A percentile compares a stretch with the other conserved stretches of the same genome.
These are phyloP conservation scores for Scolopax bukidnonensis DNA, from an alignment of 2,797 vertebrate genomes.

Conservation along the genomic window DNA sequence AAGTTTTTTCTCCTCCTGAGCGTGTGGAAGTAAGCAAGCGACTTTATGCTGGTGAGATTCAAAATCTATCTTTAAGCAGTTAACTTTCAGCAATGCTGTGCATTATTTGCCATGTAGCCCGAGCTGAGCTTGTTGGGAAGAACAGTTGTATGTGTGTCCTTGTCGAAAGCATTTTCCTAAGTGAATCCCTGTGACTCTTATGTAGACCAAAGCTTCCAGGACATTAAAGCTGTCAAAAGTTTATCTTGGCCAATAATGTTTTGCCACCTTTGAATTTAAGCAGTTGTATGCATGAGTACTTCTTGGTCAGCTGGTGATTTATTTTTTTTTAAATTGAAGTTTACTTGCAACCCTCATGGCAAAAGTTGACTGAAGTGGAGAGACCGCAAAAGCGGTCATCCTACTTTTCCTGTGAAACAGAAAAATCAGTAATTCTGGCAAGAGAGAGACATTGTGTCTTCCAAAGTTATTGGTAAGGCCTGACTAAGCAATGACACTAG, in stretches of 20 bases:
- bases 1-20: background rate
- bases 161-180: background rate
- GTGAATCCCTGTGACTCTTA: background rate
- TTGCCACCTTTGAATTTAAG: background rate
- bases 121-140: background rate
- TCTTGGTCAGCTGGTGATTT: background rate
- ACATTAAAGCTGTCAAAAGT: background rate
- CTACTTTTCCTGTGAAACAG: background rate
- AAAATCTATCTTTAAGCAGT: background rate
- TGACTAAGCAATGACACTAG: background rate
- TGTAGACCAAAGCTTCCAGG: background rate
- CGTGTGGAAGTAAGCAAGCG: background rate
- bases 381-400: background rate
- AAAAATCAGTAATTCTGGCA: background rate
- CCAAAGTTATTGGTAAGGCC: background rate
- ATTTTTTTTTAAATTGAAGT: too few species aligned
- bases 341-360: too few species aligned
- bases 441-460: background rate
- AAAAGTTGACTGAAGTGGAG: background rate
- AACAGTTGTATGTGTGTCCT: background rate
- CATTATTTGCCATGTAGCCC: background rate
- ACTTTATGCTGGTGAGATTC: background rate
- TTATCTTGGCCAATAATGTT: background rate
- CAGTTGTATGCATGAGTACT: background rate
- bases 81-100: background rate